Conservation (phyloP, 2,888 invertebrate species). For the Melanotus villosus region DNA sequence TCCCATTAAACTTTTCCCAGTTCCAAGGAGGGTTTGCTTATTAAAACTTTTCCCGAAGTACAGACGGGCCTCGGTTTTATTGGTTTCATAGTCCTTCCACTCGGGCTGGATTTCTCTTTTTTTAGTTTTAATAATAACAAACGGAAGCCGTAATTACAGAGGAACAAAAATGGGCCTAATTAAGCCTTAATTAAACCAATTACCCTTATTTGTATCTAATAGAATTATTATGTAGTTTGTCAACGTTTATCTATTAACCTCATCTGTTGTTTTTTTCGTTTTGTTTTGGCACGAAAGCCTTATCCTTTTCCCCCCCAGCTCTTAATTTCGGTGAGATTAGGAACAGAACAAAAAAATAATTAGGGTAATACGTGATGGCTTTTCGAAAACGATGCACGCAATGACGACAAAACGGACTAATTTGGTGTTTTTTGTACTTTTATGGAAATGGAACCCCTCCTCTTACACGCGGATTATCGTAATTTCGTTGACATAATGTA, state of each 20-base stretch:
- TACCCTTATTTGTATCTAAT: conserved; percentile 43
- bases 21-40: background rate
- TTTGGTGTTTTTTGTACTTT: conserved; percentile 7
- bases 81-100: background rate
- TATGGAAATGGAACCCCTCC: conserved; percentile 4
- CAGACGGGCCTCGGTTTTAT: background rate
- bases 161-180: conserved; percentile 22
- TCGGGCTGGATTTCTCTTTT: background rate
- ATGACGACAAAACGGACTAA: conserved; percentile 1
- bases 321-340: conserved; percentile 28
- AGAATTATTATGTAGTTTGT: conserved; percentile 47
- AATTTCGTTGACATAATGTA: background rate
- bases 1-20: conserved; percentile 15
- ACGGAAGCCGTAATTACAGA: background rate
- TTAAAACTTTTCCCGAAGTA: conserved; percentile 25
- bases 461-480: background rate
- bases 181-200: conserved; percentile 43
- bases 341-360: conserved; percentile 31
- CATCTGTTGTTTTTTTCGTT: no score
- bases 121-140: no score
- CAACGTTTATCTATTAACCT: conserved; percentile 20
- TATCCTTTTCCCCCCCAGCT: no score
- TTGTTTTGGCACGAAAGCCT: conserved; percentile 27
- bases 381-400: conserved; percentile 11
- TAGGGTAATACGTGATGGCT: conserved; percentile 28